Conservation (phyloP, 2,888 invertebrate genomes). For the Drosophila basisetae region DNA sequence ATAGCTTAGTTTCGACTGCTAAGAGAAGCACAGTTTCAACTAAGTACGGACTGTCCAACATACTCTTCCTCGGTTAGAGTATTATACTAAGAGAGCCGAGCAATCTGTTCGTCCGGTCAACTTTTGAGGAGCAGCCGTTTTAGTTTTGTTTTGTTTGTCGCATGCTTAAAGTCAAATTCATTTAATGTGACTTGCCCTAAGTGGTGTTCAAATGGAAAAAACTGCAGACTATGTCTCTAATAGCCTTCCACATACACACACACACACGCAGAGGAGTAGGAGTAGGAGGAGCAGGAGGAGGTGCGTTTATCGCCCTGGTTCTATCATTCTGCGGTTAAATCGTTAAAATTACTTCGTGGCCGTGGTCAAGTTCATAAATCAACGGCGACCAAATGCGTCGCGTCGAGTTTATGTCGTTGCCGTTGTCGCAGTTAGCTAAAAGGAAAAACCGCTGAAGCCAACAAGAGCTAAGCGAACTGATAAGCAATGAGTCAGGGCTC, state of each 20-base stretch:
- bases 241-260: slow-evolving; percentile 60
- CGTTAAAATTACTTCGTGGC: slow-evolving; percentile 75
- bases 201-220: slow-evolving; percentile 66
- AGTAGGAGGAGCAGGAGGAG: slow-evolving; percentile 16
- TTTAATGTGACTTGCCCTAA: slow-evolving; percentile 59
- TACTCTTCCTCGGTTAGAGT: not conserved
- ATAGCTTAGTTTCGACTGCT: not conserved
- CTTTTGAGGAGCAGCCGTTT: slow-evolving; percentile 33
- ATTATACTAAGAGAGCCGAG: slow-evolving; percentile 3
- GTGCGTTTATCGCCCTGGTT: slow-evolving; percentile 74
- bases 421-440: slow-evolving; percentile 62
- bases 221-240: slow-evolving; percentile 60
- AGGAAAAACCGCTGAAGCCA: slow-evolving; percentile 61
- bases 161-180: slow-evolving; percentile 58
- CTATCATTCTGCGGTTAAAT: slow-evolving; percentile 81
- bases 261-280: not conserved
- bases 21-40: not conserved
- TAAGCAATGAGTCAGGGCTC: slow-evolving; percentile 3
- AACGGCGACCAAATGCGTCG: slow-evolving; percentile 58
- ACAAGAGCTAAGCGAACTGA: slow-evolving; percentile 36
- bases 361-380: slow-evolving; percentile 82
- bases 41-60: not conserved
- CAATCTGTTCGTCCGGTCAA: slow-evolving; percentile 32
- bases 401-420: slow-evolving; percentile 18
- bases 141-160: slow-evolving; percentile 27